Evolutionary conservation across 2,113 vertebrate species (phyloP).

Genomic region (Arenaria interpres): DNA sequence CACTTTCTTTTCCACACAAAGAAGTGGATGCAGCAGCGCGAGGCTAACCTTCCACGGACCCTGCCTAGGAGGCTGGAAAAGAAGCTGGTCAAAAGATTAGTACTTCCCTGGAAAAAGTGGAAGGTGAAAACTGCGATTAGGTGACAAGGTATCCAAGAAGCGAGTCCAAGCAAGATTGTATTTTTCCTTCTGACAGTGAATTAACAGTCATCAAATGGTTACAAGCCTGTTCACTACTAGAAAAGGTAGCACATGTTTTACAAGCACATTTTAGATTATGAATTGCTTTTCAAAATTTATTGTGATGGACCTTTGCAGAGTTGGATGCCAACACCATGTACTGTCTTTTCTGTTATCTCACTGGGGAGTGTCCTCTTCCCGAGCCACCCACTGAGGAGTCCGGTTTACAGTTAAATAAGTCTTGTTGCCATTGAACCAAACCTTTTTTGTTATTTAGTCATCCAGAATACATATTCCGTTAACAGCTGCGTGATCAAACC

Average conservation of each 20-base stretch:
- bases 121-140: background rate
- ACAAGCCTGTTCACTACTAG: background rate
- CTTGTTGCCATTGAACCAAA: background rate
- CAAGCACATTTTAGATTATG: background rate
- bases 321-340: background rate
- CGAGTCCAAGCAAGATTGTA: background rate
- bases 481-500: background rate
- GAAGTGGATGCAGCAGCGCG: background rate
- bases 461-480: background rate
- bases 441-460: background rate
- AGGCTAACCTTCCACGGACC: background rate
- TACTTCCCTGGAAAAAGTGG: background rate
- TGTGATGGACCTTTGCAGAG: background rate
- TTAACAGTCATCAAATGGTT: background rate
- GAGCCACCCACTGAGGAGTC: background rate
- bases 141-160: background rate
- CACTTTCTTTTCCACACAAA: constrained; percentile 26
- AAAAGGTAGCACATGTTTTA: background rate
- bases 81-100: background rate
- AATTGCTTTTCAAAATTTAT: background rate
- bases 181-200: background rate
- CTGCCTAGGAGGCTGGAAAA: background rate
- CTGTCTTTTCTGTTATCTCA: background rate
- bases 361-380: background rate
- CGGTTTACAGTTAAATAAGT: background rate